phyloP scores from a whole-genome alignment of 2,113 vertebrate species.

The Esox niger region DNA sequence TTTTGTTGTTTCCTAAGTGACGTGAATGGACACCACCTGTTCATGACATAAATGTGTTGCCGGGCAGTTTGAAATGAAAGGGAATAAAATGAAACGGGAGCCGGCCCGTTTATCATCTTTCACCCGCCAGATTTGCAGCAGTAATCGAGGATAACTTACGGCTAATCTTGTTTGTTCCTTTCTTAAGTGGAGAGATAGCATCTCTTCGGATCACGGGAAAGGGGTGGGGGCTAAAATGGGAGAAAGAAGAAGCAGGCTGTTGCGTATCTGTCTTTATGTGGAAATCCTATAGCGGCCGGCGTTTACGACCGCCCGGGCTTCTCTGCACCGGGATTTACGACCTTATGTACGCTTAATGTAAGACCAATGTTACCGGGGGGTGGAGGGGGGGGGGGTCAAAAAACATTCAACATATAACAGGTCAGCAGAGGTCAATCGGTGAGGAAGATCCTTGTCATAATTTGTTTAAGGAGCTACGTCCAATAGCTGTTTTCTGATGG shows the following conservation, averaged over 20 bases:
- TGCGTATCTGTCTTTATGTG: conserved; percentile 69
- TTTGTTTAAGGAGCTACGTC: conserved; percentile 80
- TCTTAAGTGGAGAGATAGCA: conserved; percentile 73
- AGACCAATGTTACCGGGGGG: conserved; percentile 58
- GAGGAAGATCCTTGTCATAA: conserved; percentile 79
- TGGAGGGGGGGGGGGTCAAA: conserved; percentile 41
- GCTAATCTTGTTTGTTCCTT: conserved; percentile 71
- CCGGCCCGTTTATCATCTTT: conserved; percentile 63
- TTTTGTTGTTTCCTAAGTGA: conserved; percentile 63
- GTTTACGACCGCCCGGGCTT: conserved; percentile 63
- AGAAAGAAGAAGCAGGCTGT: conserved; percentile 13
- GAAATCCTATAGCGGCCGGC: conserved; percentile 61
- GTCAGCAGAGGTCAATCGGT: conserved; percentile 62
- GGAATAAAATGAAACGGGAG: conserved; percentile 54
- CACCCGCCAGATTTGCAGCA: conserved; percentile 65
- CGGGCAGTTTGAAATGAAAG: conserved; percentile 53
- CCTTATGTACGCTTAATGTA: conserved; percentile 39
- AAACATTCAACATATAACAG: conserved; percentile 68
- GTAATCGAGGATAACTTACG: conserved; percentile 70
- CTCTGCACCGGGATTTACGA: conserved; percentile 62
- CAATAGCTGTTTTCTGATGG: conserved; percentile 71
- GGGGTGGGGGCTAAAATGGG: conserved; percentile 9
- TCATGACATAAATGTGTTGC: conserved; percentile 63
- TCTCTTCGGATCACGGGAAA: conserved; percentile 58
- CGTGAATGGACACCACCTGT: conserved; percentile 62